Base-by-base conservation (phyloP, 2,797 vertebrate genomes). In the Neomorphus geoffroyi region DNA sequence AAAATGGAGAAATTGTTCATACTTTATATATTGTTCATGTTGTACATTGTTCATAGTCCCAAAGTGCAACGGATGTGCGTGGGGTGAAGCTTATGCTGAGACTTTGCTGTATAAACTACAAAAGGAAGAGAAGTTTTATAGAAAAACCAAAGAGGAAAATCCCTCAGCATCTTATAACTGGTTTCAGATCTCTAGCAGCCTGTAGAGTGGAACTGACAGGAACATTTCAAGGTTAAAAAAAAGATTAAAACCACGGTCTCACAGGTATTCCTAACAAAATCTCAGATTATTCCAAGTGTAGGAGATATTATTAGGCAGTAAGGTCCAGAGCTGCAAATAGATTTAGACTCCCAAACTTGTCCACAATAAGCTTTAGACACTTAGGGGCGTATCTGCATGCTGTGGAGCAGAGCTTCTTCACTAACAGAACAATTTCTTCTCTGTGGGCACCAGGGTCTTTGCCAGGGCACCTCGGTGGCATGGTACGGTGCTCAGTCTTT, bases 191-290 rank as follows among this genome's bases (percentile, higher is more conserved):
- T 88, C 56, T 46, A 73, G 51, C 23, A 87, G 71, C 27, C 67
- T 58, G 6, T 13, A 77, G 39, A 93, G 35, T 77, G 35, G 67
- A 94, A 90, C 48, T 43, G 71, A 92, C 57, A 87, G 60, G 57
- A 94, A 92, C 64, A 92, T 48, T 86, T 81, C 60, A 88, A 94
- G 71, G 58, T 66, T 71, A 79, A 90, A 93, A 93, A 60, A 73
- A 66, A 64, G n/a, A 78, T 45, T 90, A 77, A 90, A 93, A 89
- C 2, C 19, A 35, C 9, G 61, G 60, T 85, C 88, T 96, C 83
- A 85, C 45, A 73, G 84, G 80, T 78, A 80, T 77, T 91, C 21
- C 67, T 94, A 91, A 81, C 37, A 75, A 57, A n/a, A 90, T 58
- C 50, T 69, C 48, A 67, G 67, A 90, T 84, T 87, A 85, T 85